Percentiles rank a stretch among this genome's conserved stretches.
Conservation (phyloP, 2,797 vertebrate genomes). For the Rousettus madagascariensis region DNA sequence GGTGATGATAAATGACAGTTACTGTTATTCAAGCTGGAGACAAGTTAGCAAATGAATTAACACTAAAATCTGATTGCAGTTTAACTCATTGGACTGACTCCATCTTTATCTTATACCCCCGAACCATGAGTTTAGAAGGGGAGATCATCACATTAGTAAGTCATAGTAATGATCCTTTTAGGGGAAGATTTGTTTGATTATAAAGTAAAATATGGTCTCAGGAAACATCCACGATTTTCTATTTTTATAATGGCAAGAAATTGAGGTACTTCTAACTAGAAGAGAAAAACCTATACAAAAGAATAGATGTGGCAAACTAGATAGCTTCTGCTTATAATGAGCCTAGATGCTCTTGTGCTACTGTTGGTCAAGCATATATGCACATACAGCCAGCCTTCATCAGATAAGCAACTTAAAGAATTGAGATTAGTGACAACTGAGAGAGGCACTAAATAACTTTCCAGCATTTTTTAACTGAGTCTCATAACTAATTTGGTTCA, state of each 20-base stretch:
- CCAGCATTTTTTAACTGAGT: not conserved
- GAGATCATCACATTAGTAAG: not conserved
- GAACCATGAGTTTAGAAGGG: not conserved
- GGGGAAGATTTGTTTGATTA: not conserved
- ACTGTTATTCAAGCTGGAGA: not conserved
- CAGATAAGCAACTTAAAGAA: not conserved
- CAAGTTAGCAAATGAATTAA: not conserved
- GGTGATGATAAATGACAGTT: not conserved
- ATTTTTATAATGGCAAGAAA: not conserved
- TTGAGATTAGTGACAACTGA: not conserved
- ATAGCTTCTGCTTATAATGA: not conserved
- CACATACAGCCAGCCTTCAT: not conserved
- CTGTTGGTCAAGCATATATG: fast-evolving
- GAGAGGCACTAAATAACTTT: not conserved
- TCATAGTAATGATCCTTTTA: not conserved
- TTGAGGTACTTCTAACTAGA: not conserved
- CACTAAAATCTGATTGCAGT: not conserved
- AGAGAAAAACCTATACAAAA: not conserved
- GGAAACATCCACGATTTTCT: not conserved
- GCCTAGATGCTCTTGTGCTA: fast-evolving
- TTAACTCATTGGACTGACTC: not conserved
- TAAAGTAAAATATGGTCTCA: not conserved
- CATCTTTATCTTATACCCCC: not conserved
- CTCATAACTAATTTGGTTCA: not conserved
- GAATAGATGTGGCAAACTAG: not conserved